Evolutionary conservation across 1,140 invertebrate genomes (phyloP).

Genomic region (Caenorhabditis briggsae): DNA sequence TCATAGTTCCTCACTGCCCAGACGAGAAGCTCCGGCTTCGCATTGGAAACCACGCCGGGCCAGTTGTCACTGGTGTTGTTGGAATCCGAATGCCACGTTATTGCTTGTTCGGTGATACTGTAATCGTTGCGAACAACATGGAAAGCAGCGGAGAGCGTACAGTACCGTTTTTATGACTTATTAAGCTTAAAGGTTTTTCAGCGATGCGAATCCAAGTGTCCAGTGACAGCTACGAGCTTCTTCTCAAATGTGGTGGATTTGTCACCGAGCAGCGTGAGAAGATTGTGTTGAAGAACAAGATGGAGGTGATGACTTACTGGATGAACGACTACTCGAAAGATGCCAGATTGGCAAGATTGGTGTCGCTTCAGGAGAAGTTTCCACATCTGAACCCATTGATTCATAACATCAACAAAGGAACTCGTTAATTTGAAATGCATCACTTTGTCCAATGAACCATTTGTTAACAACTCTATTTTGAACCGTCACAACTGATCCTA

Average conservation of each 20-base stretch:
- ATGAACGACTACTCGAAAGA: slow-evolving; percentile 47
- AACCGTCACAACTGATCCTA: too few species aligned
- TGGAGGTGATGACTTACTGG: slow-evolving; percentile 54
- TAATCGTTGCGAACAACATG: slow-evolving; percentile 77
- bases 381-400: slow-evolving; percentile 45
- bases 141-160: slow-evolving; percentile 63
- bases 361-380: background rate
- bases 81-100: slow-evolving; percentile 82
- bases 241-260: slow-evolving; percentile 60
- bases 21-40: slow-evolving; percentile 55
- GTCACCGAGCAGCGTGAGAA: slow-evolving; percentile 58
- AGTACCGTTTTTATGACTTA: background rate
- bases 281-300: slow-evolving; percentile 51
- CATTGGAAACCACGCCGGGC: slow-evolving; percentile 63
- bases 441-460: background rate
- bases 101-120: slow-evolving; percentile 85
- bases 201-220: slow-evolving; percentile 64
- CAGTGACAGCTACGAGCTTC: slow-evolving; percentile 43
- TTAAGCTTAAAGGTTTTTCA: too few species aligned
- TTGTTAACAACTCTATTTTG: background rate
- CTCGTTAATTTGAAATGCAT: background rate
- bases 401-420: slow-evolving; percentile 48
- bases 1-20: slow-evolving; percentile 42
- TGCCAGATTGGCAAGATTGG: slow-evolving; percentile 33
- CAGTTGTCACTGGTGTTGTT: slow-evolving; percentile 85